Evolutionary conservation across 2,888 invertebrate species (phyloP), one percentile per base, ranked within the genome.

Genomic region (Cordilura impudica): DNA sequence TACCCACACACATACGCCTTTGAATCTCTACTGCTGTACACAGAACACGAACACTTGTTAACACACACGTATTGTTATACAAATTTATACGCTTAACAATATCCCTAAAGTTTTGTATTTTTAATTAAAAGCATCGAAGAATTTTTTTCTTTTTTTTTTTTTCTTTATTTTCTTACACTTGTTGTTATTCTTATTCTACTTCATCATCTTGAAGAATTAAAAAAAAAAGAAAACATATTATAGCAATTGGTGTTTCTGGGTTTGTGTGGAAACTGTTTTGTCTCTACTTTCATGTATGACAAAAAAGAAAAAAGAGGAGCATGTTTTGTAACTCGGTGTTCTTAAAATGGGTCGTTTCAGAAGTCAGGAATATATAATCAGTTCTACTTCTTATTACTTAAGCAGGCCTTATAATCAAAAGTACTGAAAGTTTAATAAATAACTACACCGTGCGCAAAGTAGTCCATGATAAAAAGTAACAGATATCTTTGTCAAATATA

Each of bases 81-180:
- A 75, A 74, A 71, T 79, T 67, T 79, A 63, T 63, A 72, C 61
- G 71, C 79, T 79, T 58, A 56, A 71, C 75, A 72, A 72, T 72
- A 72, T 79, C 58, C 39, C 71, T 23, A 79, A 79, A 79, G 71
- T 67, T 75, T 56, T 75, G 71, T 79, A 51, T 71, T 79, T 77
- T 78, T 75, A 79, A 79, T 79, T 79, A 75, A 79, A 79, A 75
- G 71, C 75, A 72, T 79, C 51, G 63, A 66, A 66, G 47, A 47
- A 21, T 45, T 12, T 49, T 60, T 61, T 61, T 26, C 21, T 53
- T 18, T 45, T 26, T 43, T 60, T 74, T 47, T 56, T 21, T 26
- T 18, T 8, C 29, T 61, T 12, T n/a, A n/a, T n/a, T 31, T 45
- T 47, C 47, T 54, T 29, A 14, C 16, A 35, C 19, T 63, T 66